Conservation (phyloP, 2,113 vertebrate genomes). For the Uria aalge region DNA sequence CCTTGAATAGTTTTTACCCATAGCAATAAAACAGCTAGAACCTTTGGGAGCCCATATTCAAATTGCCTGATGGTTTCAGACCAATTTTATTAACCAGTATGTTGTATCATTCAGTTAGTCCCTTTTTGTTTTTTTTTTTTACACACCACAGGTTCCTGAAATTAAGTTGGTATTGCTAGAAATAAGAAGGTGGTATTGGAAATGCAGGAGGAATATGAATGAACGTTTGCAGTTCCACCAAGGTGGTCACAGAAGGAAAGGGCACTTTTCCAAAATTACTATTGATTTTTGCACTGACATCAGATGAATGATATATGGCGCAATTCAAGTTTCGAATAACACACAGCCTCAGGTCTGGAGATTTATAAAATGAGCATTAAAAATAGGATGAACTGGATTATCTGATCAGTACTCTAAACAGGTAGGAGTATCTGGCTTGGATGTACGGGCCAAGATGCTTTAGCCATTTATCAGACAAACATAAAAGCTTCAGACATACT, state of each 20-base stretch:
- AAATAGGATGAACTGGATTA: background rate
- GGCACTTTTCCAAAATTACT: conserved; percentile 11
- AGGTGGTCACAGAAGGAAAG: conserved; percentile 30
- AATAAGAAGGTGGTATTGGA: background rate
- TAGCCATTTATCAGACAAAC: background rate
- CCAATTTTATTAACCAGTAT: conserved; percentile 32
- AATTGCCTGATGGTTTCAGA: conserved; percentile 47
- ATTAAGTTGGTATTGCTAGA: conserved; percentile 52
- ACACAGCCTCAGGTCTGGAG: background rate
- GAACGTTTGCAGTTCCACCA: conserved; percentile 24
- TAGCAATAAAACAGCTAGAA: conserved; percentile 37
- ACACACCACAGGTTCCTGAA: conserved; percentile 37
- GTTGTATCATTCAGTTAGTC: conserved; percentile 42
- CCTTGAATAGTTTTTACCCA: conserved; percentile 66
- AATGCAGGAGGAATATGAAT: conserved; percentile 39
- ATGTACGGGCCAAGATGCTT: background rate
- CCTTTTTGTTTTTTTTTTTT: background rate
- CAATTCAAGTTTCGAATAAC: background rate
- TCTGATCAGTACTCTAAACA: background rate
- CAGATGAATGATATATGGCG: background rate
- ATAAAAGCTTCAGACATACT: background rate
- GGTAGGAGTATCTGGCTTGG: background rate
- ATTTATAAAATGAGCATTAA: conserved; percentile 14
- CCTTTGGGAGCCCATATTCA: conserved; percentile 54
- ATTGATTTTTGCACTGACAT: conserved; percentile 9